Conservation (phyloP, 1,140 invertebrate species). For the Linepithema humile region DNA sequence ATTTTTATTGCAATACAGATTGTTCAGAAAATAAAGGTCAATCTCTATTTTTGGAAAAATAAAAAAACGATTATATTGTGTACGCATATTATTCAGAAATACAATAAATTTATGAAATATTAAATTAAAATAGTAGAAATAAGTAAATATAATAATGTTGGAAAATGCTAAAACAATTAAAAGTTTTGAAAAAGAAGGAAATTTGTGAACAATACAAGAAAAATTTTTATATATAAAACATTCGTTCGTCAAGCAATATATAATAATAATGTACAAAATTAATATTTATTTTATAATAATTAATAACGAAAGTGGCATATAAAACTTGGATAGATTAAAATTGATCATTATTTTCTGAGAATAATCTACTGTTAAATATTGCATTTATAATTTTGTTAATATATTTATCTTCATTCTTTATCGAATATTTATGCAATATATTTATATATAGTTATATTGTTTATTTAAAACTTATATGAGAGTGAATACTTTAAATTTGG, state of each 20-base stretch:
- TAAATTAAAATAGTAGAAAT: neutral
- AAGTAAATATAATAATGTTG: neutral
- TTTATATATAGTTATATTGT: neutral
- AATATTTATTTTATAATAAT: neutral
- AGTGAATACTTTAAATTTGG: neutral
- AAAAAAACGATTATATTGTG: neutral
- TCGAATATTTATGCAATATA: constrained; percentile 18
- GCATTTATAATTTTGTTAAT: neutral
- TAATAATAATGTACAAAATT: neutral
- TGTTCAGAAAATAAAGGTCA: neutral
- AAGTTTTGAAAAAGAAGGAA: neutral
- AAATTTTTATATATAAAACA: neutral
- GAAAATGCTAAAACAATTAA: neutral
- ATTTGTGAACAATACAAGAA: neutral
- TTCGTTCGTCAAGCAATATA: neutral
- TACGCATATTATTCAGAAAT: neutral
- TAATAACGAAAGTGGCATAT: neutral
- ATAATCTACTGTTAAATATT: neutral
- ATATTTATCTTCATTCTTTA: neutral
- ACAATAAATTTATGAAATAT: neutral
- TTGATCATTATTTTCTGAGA: neutral
- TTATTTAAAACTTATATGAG: neutral
- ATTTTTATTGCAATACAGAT: constrained; percentile 19
- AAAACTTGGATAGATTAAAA: constrained; percentile 7
- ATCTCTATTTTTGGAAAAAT: neutral